Base-by-base conservation (phyloP, 1,140 invertebrate species). In the Asbolus verrucosus region DNA sequence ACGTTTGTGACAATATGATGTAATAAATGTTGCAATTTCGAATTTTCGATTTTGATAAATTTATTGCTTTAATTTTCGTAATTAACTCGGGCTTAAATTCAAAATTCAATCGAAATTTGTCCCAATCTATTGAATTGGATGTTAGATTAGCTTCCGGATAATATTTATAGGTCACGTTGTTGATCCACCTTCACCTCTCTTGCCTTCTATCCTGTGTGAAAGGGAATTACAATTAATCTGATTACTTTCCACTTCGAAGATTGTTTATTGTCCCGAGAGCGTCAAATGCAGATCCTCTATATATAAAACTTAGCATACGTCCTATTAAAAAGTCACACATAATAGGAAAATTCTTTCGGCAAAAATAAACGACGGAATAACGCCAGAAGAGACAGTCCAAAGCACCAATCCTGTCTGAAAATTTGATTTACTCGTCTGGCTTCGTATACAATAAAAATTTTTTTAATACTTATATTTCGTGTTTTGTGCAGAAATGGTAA, bases 391-490 rank as follows among this genome's bases (percentile, higher is more conserved):
- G 19, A 54, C 46, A 54, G 27, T 54, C 13, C 46, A 27, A 54
- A 54, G 46, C n/a, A 54, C 43, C 27, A 54, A 54, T 14, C 46
- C 21, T 24, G 46, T 27, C 46, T 24, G 46, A 54, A 54, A 19
- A 13, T 30, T 27, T 54, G 46, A 54, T 54, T 54, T 54, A 54
- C 2, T 54, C 24, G 46, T 54, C 46, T 54, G 21, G 46, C 46
- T 54, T 14, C 46, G 46, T 30, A 30, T 54, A 21, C 46, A 54
- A 54, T 54, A 54, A 54, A 27, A 19, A 54, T 18, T 27, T 54
- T 54, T 54, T 54, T 24, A 54, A 54, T 54, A n/a, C 46, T 2
- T 21, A 54, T 54, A 54, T 13, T 36, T n/a, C 33, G 33, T 36
- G 33, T 36, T 6, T 36, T 36, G 33, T 36, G 33, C 33, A 36